Conservation (phyloP, 2,113 vertebrate species). For the Pongo pygmaeus region DNA sequence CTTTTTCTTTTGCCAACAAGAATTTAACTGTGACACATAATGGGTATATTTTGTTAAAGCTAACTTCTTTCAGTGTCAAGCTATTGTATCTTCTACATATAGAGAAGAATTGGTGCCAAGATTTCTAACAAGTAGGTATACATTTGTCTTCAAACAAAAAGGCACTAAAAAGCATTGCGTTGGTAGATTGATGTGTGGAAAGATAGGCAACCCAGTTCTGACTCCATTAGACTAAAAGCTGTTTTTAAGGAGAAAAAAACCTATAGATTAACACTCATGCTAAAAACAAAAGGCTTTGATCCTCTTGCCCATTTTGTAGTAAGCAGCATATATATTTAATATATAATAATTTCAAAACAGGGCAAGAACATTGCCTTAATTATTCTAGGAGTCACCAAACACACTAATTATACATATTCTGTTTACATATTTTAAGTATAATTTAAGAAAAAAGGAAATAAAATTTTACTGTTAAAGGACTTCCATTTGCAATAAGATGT, state of each 20-base stretch:
- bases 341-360: slow-evolving; percentile 47
- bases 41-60: slow-evolving; percentile 67
- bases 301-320: slow-evolving; percentile 62
- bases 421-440: slow-evolving; percentile 43
- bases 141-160: slow-evolving; percentile 66
- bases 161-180: slow-evolving; percentile 56
- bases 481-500: slow-evolving; percentile 43
- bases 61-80: slow-evolving; percentile 63
- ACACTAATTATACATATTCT: slow-evolving; percentile 19
- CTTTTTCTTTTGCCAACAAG: slow-evolving; percentile 22
- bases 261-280: slow-evolving; percentile 30
- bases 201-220: slow-evolving; percentile 68
- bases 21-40: slow-evolving; percentile 66
- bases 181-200: slow-evolving; percentile 64
- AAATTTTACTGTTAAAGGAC: slow-evolving; percentile 17
- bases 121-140: slow-evolving; percentile 60
- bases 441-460: slow-evolving; percentile 43
- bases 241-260: slow-evolving; percentile 21
- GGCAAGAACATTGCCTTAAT: slow-evolving; percentile 24
- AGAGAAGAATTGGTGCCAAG: slow-evolving; percentile 45
- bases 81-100: slow-evolving; percentile 62
- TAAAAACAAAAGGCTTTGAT: slow-evolving; percentile 59
- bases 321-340: slow-evolving; percentile 43
- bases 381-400: slow-evolving; percentile 49
- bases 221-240: slow-evolving; percentile 34